Conservation (phyloP, 1,140 invertebrate genomes). For the Trachymyrmex septentrionalis region DNA sequence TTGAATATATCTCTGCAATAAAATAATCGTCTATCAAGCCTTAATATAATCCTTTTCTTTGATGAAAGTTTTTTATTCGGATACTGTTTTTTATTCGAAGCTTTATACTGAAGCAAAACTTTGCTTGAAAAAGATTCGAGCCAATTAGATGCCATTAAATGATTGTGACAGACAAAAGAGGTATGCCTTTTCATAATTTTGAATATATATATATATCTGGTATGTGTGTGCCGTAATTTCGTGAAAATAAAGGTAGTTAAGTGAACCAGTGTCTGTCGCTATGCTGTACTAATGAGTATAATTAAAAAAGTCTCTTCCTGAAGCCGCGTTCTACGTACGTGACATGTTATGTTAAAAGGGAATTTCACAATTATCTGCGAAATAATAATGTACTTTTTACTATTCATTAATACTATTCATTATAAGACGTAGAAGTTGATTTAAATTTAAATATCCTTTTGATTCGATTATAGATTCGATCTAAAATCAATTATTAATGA, state of each 20-base stretch:
- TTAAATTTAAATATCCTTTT: background rate
- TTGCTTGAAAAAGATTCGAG: background rate
- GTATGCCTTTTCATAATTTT: background rate
- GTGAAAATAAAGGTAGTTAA: slow-evolving; percentile 55
- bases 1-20: background rate
- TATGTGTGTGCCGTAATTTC: slow-evolving; percentile 3
- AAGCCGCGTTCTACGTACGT: slow-evolving; percentile 25
- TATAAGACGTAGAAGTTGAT: slow-evolving; percentile 34
- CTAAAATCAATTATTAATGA: background rate
- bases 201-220: slow-evolving; percentile 22
- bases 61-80: background rate
- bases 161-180: slow-evolving; percentile 10
- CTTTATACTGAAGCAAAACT: background rate
- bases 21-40: background rate
- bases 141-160: slow-evolving; percentile 14
- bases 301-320: slow-evolving; percentile 48
- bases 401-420: slow-evolving; percentile 37
- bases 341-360: slow-evolving; percentile 44
- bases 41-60: background rate
- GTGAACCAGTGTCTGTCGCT: background rate
- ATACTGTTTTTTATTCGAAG: background rate
- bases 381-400: slow-evolving; percentile 41
- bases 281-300: slow-evolving; percentile 53
- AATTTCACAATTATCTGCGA: slow-evolving; percentile 15
- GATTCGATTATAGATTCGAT: background rate